Evolutionary conservation across 2,888 invertebrate species (phyloP), one percentile per base, ranked within the genome.

Genomic region (Diarsia brunnea): DNA sequence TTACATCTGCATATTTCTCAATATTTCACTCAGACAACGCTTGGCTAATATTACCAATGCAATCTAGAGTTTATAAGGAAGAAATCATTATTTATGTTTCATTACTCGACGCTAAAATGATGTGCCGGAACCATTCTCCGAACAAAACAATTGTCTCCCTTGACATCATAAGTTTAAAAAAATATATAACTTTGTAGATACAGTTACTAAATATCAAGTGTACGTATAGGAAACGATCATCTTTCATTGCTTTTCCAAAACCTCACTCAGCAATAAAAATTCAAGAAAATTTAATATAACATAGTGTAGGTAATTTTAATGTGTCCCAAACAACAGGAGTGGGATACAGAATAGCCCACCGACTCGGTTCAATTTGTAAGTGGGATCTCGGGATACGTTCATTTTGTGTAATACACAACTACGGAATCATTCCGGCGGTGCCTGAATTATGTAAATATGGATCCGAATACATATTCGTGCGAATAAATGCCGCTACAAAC

Each of bases 321-420:
- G 61, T 77, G 58, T 58, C 43, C 21, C 19, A 79, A 71, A 61
- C 75, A 81, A 69, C 58, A 47, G 79, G 70, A 69, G 71, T 75
- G 10, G 31, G 64, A 31, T 27, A 69, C 92, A 92, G 95, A 96
- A 96, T 96, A 95, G 88, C 87, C 87, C 93, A 87, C 87, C 88
- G 79, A 85, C 91, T 88, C 89, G 89, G 95, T 93, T 93, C 96
- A 96, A 96, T 96, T 96, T 96, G 96, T 95, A 92, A 94, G 93
- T 90, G 94, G 95, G 96, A 96, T 96, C 96, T 96, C 95, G 95
- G 96, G 96, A 95, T 96, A 95, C 94, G 95, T 95, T 95, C 95
- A 96, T 96, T 96, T 96, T 91, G 95, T 94, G 94, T 95, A 94
- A 93, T 93, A 95, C 93, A 92, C 93, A 95, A 94, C 94, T 93